These are phyloP conservation scores for Chaenodraco wilsoni DNA, from an alignment of 2,797 vertebrate species.

Conservation along the genomic window DNA sequence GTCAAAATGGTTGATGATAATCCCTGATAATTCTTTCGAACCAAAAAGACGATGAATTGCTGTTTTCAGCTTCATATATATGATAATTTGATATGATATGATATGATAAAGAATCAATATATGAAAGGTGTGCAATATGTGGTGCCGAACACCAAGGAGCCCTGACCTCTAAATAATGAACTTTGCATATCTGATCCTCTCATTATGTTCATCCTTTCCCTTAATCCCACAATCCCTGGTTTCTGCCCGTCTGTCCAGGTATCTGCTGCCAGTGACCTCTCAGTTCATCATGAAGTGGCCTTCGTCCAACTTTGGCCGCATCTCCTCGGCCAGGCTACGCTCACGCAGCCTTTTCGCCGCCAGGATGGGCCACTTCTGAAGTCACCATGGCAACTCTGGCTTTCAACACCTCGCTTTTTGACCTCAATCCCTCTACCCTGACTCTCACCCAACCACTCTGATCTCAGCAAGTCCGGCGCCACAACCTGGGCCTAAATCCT, in stretches of 20 bases:
- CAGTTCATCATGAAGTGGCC: constrained; percentile 94
- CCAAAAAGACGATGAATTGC: not conserved
- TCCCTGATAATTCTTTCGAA: not conserved
- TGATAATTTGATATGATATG: no score
- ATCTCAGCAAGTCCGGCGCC: constrained; percentile 54
- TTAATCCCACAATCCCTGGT: constrained; percentile 74
- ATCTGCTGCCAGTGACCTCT: constrained; percentile 94
- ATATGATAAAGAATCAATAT: constrained; percentile 52
- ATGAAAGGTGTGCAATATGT: constrained; percentile 55
- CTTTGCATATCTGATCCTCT: constrained; percentile 84
- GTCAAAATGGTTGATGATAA: constrained; percentile 2
- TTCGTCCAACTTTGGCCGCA: constrained; percentile 87
- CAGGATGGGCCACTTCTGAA: constrained; percentile 90
- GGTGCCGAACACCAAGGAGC: constrained; percentile 62
- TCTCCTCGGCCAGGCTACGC: constrained; percentile 86
- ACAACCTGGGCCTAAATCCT: constrained; percentile 34
- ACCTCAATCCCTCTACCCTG: constrained; percentile 52
- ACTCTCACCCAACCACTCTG: constrained; percentile 58
- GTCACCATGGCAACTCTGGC: constrained; percentile 69
- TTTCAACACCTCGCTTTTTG: constrained; percentile 63
- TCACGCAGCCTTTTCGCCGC: constrained; percentile 90
- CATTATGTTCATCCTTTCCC: constrained; percentile 78
- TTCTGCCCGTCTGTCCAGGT: constrained; percentile 88
- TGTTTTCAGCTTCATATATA: constrained; percentile 8
- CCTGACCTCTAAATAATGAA: constrained; percentile 79